Conservation (phyloP, 2,888 invertebrate genomes). For the Rosalia funebris region DNA sequence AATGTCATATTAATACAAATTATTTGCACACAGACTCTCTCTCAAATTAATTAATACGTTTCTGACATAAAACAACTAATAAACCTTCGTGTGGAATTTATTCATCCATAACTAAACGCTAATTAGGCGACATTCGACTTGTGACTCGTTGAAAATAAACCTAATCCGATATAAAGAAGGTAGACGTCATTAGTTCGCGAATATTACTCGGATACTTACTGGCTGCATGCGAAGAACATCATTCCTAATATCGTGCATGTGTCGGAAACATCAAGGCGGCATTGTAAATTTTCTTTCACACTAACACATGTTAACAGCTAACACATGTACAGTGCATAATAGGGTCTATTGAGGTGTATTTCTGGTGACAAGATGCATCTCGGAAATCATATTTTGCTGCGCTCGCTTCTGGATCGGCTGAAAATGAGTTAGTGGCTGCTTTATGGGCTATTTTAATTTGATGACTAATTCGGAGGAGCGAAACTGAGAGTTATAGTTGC, state of each 20-base stretch:
- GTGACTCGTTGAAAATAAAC: slow-evolving; percentile 23
- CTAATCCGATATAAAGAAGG: slow-evolving; percentile 19
- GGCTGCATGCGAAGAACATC: slow-evolving; percentile 26
- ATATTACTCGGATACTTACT: slow-evolving; percentile 32
- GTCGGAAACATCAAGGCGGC: slow-evolving; percentile 50
- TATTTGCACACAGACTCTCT: slow-evolving; percentile 25
- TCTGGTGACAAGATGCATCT: slow-evolving; percentile 38
- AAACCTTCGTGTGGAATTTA: slow-evolving; percentile 35
- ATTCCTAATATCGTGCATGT: slow-evolving; percentile 42
- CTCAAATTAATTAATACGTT: slow-evolving; percentile 31
- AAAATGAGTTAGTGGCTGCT: background rate
- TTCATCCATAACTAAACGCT: slow-evolving; percentile 37
- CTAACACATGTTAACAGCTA: slow-evolving; percentile 46
- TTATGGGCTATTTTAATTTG: background rate
- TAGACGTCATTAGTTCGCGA: slow-evolving; percentile 27
- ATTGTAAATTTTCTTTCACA: slow-evolving; percentile 48
- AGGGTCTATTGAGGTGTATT: slow-evolving; percentile 51
- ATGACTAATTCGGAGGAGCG: background rate
- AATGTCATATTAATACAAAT: slow-evolving; percentile 23
- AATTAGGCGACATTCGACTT: slow-evolving; percentile 31
- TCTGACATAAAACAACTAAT: slow-evolving; percentile 35
- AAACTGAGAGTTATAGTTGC: too few relatives aligned
- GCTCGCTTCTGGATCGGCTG: background rate
- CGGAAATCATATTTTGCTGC: slow-evolving; percentile 21
- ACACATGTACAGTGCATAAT: slow-evolving; percentile 50